A percentile compares a stretch with the other conserved stretches of the same genome.
Evolutionary conservation across 35 echinoderm and acorn worm genomes (phyloP).

Genomic region (Nesometra sesokonis): DNA sequence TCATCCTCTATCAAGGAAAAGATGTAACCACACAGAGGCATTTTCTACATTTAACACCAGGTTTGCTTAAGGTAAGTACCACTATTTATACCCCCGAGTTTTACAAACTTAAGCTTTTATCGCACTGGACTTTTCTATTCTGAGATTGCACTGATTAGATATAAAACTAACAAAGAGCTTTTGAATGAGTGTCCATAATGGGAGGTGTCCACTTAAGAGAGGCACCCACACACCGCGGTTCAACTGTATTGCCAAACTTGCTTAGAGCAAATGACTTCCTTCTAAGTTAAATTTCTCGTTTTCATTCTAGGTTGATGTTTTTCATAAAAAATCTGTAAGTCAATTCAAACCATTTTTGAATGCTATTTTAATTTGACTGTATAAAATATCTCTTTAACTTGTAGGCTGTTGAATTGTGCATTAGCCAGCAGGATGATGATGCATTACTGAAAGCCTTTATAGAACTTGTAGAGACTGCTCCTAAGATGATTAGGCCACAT

Average conservation of each 20-base stretch:
- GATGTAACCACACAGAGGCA: slow-evolving; percentile 42
- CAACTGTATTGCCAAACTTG: no score
- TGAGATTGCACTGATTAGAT: not conserved
- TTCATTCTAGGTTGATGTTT: not conserved
- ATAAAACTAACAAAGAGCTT: no score
- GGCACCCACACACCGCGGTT: no score
- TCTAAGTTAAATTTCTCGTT: not conserved
- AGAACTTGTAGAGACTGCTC: slow-evolving; percentile 73
- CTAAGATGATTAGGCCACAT: slow-evolving; percentile 67
- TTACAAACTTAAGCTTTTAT: not conserved
- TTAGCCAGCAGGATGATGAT: slow-evolving; percentile 72
- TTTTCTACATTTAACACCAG: slow-evolving; percentile 58
- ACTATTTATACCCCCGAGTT: no score
- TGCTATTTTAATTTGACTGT: not conserved
- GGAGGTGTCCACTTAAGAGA: no score
- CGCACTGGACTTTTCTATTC: not conserved
- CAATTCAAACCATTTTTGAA: not conserved
- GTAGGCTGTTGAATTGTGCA: slow-evolving; percentile 62
- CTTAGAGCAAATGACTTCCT: not conserved
- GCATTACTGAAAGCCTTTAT: slow-evolving; percentile 79
- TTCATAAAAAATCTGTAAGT: not conserved
- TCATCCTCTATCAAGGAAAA: slow-evolving; percentile 48
- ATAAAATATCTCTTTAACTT: not conserved
- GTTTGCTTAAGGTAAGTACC: slow-evolving; percentile 43
- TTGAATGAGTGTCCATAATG: no score